These are phyloP conservation scores for Drosophila suzukii DNA, from an alignment of 1,140 invertebrate species.

Conservation along the genomic window DNA sequence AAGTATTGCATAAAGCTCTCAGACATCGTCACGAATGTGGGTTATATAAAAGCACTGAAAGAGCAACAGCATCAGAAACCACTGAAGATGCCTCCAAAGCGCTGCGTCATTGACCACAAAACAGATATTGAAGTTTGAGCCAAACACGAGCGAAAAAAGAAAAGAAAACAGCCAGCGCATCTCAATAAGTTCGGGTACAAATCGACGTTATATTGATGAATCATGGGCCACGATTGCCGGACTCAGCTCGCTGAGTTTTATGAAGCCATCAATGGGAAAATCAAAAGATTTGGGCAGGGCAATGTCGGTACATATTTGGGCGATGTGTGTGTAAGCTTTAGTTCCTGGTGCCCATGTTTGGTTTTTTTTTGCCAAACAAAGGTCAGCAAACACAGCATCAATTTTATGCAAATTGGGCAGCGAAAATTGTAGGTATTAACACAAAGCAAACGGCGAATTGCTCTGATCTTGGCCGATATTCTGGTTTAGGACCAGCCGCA, in stretches of 20 bases:
- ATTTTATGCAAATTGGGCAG: constrained; percentile 66
- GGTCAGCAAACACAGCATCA: constrained; percentile 34
- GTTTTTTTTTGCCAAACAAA: constrained; percentile 31
- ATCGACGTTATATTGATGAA: constrained; percentile 59
- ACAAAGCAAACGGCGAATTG: constrained; percentile 13
- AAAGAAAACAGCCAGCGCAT: constrained; percentile 43
- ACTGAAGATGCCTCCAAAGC: constrained; percentile 38
- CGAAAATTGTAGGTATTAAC: constrained; percentile 48
- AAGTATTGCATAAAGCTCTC: constrained; percentile 49
- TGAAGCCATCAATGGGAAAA: constrained; percentile 52
- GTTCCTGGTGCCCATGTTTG: constrained; percentile 6
- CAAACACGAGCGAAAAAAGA: constrained; percentile 42
- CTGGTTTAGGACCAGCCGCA: constrained; percentile 15
- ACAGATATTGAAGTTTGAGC: constrained; percentile 32
- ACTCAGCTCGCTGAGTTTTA: constrained; percentile 18
- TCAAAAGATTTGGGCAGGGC: constrained; percentile 35
- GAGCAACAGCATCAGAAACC: constrained; percentile 39
- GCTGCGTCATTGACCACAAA: constrained; percentile 76
- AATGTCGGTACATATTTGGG: constrained; percentile 11
- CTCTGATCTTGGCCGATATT: constrained; percentile 75
- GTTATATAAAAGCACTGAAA: constrained; percentile 64
- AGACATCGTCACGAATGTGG: constrained; percentile 60
- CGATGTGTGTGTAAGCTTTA: background rate
- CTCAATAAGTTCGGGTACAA: constrained; percentile 53
- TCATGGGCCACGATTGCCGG: constrained; percentile 50